These are phyloP conservation scores for Rhagoletis zephyria DNA, from an alignment of 1,140 invertebrate genomes.

Conservation along the genomic window DNA sequence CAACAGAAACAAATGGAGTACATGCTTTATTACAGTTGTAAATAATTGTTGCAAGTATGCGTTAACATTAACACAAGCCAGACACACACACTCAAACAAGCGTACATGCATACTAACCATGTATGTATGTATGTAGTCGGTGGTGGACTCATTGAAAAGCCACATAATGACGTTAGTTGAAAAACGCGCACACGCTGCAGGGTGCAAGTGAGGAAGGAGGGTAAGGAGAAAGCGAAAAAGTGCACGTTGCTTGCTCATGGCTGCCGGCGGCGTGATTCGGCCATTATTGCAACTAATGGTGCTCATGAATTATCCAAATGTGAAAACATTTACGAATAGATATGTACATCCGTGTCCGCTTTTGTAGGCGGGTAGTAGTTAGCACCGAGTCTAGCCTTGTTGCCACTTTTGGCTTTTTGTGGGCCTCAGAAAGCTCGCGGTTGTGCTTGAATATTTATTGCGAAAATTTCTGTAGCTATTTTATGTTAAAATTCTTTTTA, in stretches of 20 bases:
- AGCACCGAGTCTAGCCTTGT: background rate
- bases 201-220: background rate
- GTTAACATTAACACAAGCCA: constrained; percentile 39
- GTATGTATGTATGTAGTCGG: background rate
- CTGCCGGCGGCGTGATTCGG: constrained; percentile 31
- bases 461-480: constrained; percentile 13
- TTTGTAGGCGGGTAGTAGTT: background rate
- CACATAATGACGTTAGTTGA: constrained; percentile 43
- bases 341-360: constrained; percentile 52
- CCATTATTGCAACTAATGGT: constrained; percentile 58
- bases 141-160: constrained; percentile 31
- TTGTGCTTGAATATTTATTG: constrained; percentile 22
- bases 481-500: background rate
- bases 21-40: constrained; percentile 45
- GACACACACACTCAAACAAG: background rate
- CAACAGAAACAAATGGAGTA: background rate
- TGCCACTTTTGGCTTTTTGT: background rate
- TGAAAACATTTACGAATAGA: constrained; percentile 58
- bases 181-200: constrained; percentile 28
- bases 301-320: constrained; percentile 58
- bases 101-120: background rate
- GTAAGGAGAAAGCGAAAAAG: background rate
- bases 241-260: background rate
- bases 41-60: constrained; percentile 50
- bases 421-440: background rate